A percentile compares a stretch with the other conserved stretches of the same genome.
Evolutionary conservation across 2,113 vertebrate species (phyloP).

Genomic region (Peucedramus taeniatus): DNA sequence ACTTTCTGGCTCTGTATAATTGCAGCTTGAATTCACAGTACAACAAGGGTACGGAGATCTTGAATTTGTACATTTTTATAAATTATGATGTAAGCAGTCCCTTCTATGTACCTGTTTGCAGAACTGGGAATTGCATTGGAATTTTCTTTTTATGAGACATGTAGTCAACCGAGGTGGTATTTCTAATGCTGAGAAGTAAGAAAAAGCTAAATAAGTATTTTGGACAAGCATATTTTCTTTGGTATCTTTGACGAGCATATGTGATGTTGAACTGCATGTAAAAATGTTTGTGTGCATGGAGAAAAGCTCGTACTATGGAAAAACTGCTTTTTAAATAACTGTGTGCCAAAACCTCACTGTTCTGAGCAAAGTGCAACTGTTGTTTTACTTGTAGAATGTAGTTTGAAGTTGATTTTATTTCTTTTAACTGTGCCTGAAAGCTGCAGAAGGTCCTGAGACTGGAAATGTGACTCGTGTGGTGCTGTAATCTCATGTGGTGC

Average conservation of each 20-base stretch:
- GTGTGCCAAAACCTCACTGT: constrained; percentile 34
- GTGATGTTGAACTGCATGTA: constrained; percentile 48
- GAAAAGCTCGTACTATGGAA: constrained; percentile 17
- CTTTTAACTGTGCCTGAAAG: background rate
- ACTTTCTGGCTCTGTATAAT: constrained; percentile 40
- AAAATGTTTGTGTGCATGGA: constrained; percentile 60
- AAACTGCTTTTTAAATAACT: background rate
- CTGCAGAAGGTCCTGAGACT: background rate
- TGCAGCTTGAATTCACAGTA: background rate
- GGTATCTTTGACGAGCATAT: background rate
- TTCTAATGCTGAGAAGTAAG: constrained; percentile 13
- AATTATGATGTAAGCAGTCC: background rate
- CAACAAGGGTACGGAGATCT: background rate
- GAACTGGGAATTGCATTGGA: constrained; percentile 22
- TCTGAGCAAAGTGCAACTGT: constrained; percentile 32
- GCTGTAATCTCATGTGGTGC: background rate
- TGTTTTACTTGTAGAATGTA: constrained; percentile 34
- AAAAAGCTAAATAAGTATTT: constrained; percentile 15
- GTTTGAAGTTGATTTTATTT: background rate
- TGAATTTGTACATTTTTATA: background rate
- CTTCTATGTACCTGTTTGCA: background rate
- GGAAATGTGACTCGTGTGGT: background rate
- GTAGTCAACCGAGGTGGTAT: background rate
- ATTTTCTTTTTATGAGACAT: background rate
- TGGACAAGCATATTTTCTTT: background rate